Percentiles rank a stretch among this genome's conserved stretches.
phyloP scores from a whole-genome alignment of 2,797 vertebrate species.

The Gymnopithys bicolor region DNA sequence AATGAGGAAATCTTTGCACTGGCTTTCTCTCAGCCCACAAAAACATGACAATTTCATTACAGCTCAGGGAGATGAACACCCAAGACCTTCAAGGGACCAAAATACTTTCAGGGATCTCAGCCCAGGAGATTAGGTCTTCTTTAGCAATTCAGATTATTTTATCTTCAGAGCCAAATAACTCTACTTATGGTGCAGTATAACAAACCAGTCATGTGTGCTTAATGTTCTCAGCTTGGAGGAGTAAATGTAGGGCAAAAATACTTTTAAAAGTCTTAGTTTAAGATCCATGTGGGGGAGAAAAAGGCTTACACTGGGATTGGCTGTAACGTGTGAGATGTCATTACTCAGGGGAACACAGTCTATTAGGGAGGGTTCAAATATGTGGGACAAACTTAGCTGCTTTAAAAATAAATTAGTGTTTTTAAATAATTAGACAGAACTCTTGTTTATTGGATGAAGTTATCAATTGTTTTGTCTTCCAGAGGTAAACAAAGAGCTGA shows the following conservation, averaged over 20 bases:
- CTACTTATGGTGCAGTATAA: not conserved
- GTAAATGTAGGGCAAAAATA: not conserved
- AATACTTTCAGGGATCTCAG: not conserved
- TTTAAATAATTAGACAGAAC: not conserved
- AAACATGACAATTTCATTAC: not conserved
- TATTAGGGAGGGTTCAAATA: not conserved
- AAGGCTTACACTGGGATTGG: not conserved
- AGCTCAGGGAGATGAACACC: not conserved
- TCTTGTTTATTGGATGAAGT: conserved; percentile 3
- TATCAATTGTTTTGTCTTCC: conserved; percentile 46
- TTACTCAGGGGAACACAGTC: not conserved
- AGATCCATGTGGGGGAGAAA: not conserved
- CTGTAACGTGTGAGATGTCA: not conserved
- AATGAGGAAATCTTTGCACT: not conserved
- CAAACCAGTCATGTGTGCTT: not conserved
- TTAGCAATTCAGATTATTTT: not conserved
- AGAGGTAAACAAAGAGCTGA: conserved; percentile 52
- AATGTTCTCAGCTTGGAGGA: not conserved
- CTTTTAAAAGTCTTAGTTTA: not conserved
- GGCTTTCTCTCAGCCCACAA: not conserved
- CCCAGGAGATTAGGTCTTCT: not conserved
- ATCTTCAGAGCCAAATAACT: not conserved
- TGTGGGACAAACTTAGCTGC: not conserved
- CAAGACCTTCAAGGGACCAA: not conserved
- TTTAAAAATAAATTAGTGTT: not conserved